Evolutionary conservation across 2,113 vertebrate genomes (phyloP).

Genomic region (Chunga burmeisteri): DNA sequence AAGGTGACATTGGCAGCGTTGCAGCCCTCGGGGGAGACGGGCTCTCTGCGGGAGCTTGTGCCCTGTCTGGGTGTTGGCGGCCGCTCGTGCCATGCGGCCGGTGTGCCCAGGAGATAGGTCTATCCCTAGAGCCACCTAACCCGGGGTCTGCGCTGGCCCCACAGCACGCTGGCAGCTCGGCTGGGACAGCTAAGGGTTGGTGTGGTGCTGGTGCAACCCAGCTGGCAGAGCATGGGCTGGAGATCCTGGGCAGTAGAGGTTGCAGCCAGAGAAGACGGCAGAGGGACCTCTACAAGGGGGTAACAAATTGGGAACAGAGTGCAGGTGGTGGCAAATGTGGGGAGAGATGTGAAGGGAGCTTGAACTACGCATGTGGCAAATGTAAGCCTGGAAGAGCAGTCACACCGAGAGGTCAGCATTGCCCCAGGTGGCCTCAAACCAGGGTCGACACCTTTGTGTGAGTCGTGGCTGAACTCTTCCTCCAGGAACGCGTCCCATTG

Average conservation of each 20-base stretch:
- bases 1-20: conserved; percentile 34
- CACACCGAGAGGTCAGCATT: neutral
- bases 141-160: neutral
- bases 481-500: neutral
- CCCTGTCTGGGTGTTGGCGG: neutral
- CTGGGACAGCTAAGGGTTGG: neutral
- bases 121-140: neutral
- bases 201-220: neutral
- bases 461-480: neutral
- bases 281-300: neutral
- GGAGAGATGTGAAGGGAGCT: neutral
- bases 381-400: neutral
- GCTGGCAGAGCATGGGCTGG: neutral
- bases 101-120: fast-evolving
- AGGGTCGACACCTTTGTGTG: neutral
- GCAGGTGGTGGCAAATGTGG: neutral
- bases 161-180: neutral
- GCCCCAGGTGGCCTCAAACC: neutral
- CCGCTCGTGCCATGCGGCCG: fast-evolving
- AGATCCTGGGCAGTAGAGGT: neutral
- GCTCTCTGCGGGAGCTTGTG: neutral
- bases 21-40: fast-evolving
- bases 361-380: neutral
- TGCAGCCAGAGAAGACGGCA: neutral
- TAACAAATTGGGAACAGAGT: neutral